Percentiles rank a stretch among this genome's conserved stretches.
phyloP scores from a whole-genome alignment of 1,140 invertebrate species.

The Radopholus similis region DNA sequence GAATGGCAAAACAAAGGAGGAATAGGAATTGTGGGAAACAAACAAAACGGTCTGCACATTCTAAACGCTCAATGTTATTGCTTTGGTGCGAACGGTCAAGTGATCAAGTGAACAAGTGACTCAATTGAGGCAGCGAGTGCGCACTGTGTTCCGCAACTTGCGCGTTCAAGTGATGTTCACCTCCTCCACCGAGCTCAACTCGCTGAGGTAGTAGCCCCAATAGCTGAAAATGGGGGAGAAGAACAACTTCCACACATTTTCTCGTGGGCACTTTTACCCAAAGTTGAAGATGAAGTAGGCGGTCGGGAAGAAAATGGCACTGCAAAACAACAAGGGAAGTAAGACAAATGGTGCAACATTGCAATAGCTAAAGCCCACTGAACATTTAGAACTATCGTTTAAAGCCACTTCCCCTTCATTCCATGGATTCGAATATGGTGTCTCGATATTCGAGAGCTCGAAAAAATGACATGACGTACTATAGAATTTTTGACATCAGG shows the following conservation, averaged over 20 bases:
- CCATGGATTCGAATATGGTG: no score
- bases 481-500: neutral
- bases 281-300: conserved; percentile 57
- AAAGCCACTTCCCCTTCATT: no score
- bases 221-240: conserved; percentile 33
- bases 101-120: neutral
- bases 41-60: no score
- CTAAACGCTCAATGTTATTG: no score
- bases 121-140: neutral
- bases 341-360: no score
- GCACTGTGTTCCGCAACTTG: neutral
- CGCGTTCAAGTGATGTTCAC: conserved; percentile 10
- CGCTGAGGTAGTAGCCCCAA: conserved; percentile 54
- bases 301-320: conserved; percentile 59
- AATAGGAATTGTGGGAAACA: no score
- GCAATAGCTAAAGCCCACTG: neutral
- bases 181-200: conserved; percentile 26
- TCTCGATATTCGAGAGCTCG: no score
- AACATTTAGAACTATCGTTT: neutral
- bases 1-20: no score
- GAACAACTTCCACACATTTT: neutral
- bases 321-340: conserved; percentile 30
- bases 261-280: neutral
- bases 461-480: neutral
- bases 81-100: no score